A percentile compares a stretch with the other conserved stretches of the same genome.
These are phyloP conservation scores for Leptinotarsa defecta DNA, from an alignment of 1,140 invertebrate species.

Conservation along the genomic window DNA sequence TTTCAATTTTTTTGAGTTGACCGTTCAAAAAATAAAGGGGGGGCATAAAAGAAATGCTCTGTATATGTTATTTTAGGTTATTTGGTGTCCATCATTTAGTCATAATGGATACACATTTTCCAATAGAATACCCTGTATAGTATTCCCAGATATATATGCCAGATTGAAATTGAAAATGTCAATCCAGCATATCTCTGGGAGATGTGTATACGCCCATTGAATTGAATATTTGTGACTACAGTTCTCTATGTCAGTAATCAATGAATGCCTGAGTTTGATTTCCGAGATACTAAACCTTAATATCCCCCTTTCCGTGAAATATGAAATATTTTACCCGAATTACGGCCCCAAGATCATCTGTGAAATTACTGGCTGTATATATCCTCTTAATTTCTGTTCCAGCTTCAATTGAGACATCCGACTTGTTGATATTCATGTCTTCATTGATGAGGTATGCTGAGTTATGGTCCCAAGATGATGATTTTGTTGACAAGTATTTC, in stretches of 20 bases:
- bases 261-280: not conserved
- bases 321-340: not conserved
- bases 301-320: too few relatives aligned
- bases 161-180: not conserved
- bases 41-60: too few relatives aligned
- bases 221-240: not conserved
- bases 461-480: slow-evolving; percentile 2
- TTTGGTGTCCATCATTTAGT: too few relatives aligned
- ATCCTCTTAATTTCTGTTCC: not conserved
- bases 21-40: too few relatives aligned
- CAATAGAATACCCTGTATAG: too few relatives aligned
- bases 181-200: not conserved
- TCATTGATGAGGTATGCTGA: not conserved
- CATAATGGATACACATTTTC: too few relatives aligned
- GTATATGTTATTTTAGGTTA: too few relatives aligned
- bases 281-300: too few relatives aligned
- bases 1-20: too few relatives aligned
- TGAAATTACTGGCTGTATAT: not conserved
- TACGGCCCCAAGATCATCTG: slow-evolving; percentile 10
- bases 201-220: not conserved
- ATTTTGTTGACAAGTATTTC: not conserved
- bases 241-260: not conserved
- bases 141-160: too few relatives aligned
- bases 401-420: not conserved
- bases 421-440: slow-evolving; percentile 2